phyloP scores from a whole-genome alignment of 2,113 vertebrate species.

The Sorex fumeus region DNA sequence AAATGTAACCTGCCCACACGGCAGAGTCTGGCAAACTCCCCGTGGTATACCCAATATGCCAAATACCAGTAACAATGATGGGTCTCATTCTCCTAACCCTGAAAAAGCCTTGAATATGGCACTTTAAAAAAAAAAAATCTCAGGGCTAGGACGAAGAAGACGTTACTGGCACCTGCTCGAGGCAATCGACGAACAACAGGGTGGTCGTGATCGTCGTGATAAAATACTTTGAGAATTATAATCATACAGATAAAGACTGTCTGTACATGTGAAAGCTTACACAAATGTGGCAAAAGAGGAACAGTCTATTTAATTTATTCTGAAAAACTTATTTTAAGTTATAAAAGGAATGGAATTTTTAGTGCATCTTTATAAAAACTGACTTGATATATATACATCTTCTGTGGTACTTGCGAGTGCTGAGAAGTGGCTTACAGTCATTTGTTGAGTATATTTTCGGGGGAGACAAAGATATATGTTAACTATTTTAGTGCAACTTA shows the following conservation, averaged over 20 bases:
- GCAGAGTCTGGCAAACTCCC: too few relatives aligned
- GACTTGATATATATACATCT: background rate
- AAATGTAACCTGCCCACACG: too few relatives aligned
- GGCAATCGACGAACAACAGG: too few relatives aligned
- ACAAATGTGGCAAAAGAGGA: background rate
- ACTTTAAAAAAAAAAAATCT: too few relatives aligned
- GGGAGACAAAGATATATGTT: background rate
- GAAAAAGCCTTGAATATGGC: too few relatives aligned
- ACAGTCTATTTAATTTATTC: conserved; percentile 4
- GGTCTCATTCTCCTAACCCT: too few relatives aligned
- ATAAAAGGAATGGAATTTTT: conserved; percentile 6
- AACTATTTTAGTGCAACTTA: conserved; percentile 5
- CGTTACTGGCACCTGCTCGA: too few relatives aligned
- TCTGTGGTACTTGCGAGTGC: background rate
- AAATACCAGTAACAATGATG: too few relatives aligned
- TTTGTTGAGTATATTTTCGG: conserved; percentile 20
- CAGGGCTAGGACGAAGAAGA: too few relatives aligned
- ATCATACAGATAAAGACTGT: background rate
- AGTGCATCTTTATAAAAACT: background rate
- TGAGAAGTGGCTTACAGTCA: background rate
- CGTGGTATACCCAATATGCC: too few relatives aligned
- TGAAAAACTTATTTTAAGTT: conserved; percentile 42
- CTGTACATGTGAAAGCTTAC: background rate
- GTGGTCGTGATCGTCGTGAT: too few relatives aligned
- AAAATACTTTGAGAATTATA: conserved; percentile 13